Evolutionary conservation across 2,888 invertebrate species (phyloP).

Genomic region (Strigamia maritima): DNA sequence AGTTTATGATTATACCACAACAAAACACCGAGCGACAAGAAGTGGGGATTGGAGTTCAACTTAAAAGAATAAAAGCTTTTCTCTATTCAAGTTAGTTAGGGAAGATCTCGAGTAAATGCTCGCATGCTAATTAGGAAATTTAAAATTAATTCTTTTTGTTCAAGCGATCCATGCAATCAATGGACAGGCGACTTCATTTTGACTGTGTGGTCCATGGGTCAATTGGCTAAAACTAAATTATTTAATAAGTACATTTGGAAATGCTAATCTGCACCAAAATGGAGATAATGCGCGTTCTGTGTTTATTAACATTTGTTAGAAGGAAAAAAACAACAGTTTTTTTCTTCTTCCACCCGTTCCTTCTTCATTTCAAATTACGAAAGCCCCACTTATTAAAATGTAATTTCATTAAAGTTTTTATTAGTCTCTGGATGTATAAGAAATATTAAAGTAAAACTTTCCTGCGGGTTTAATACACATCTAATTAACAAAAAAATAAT

Average conservation of each 20-base stretch:
- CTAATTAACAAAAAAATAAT: too few species aligned
- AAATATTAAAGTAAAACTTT: background rate
- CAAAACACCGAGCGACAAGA: too few species aligned
- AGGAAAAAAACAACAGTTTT: too few species aligned
- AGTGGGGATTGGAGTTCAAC: too few species aligned
- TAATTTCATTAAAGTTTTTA: slow-evolving; percentile 15
- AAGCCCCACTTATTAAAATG: slow-evolving; percentile 15
- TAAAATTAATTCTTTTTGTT: too few species aligned
- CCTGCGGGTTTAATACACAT: background rate
- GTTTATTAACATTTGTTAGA: background rate
- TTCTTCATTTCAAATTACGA: slow-evolving; percentile 7
- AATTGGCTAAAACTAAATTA: background rate
- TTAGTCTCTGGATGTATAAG: background rate
- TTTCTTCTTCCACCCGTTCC: background rate
- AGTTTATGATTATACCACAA: background rate
- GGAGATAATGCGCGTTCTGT: background rate
- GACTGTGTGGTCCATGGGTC: too few species aligned
- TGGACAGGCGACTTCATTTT: too few species aligned
- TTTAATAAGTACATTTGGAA: background rate
- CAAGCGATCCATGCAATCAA: too few species aligned
- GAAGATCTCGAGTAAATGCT: too few species aligned
- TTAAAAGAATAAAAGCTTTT: too few species aligned
- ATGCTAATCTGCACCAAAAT: slow-evolving; percentile 5
- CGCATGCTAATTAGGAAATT: too few species aligned
- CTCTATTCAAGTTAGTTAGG: too few species aligned